Base-by-base conservation (phyloP, 2,888 invertebrate species). In the Helicoverpa assulta region DNA sequence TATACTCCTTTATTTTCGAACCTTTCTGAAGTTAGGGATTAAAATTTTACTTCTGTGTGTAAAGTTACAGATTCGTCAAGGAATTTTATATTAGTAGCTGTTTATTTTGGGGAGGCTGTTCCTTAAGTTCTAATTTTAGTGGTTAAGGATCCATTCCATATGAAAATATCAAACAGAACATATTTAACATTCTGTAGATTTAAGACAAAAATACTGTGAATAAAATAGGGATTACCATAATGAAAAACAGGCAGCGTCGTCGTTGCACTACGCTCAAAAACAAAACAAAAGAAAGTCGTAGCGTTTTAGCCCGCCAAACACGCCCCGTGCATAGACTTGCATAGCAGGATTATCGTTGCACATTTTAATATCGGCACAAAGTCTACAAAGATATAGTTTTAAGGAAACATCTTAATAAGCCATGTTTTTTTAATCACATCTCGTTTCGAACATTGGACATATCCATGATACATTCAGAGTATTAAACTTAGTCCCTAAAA, bases 1-100 rank as follows among this genome's bases (percentile, higher is more conserved):
- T 50, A 21, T 40, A 55, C 62, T 59, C 37, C 12, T 74, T 70
- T 74, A 78, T 62, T 70, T 74, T 51, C 37, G 47, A 40, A 29
- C n/a, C 40, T 37, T 21, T 16, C 43, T 63, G 33, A 54, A 43
- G 40, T 29, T 21, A 33, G 52, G 62, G 50, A 62, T 73, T 57
- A 70, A 73, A 70, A 33, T 8, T 10, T 14, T 8, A n/a, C 16
- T 29, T 21, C 10, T 16, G 26, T 61, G 18, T 50, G 18, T 29
- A 7, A 3, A 14, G 12, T 51, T n/a, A 33, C 55, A 21, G 33
- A 61, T 61, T 5, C 1, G 47, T 47, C 47, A n/a, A 47, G 43
- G 43, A 43, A 43, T 33, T 33, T 33, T 6, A 6, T n/a, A 47
- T 16, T 47, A 47, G n/a, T 4, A 14, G 16, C 47, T 6, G 14